A percentile compares a stretch with the other conserved stretches of the same genome.
These are phyloP conservation scores for Omphaloscelis lunosa DNA, from an alignment of 2,888 invertebrate species.

Conservation along the genomic window DNA sequence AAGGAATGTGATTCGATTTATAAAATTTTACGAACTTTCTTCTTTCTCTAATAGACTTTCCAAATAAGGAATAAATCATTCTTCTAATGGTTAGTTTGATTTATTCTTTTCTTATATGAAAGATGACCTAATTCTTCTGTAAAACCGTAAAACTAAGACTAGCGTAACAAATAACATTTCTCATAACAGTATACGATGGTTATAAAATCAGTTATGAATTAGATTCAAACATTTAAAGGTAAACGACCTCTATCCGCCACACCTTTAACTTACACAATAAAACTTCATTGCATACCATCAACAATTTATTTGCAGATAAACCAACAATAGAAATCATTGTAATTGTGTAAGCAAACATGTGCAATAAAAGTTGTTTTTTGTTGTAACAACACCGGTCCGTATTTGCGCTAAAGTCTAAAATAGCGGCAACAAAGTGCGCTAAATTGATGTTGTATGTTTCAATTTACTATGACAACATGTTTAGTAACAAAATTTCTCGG, in stretches of 20 bases:
- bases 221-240: constrained; percentile 52
- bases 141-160: constrained; percentile 6
- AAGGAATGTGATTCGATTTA: constrained; percentile 78
- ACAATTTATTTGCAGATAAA: constrained; percentile 56
- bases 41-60: constrained; percentile 59
- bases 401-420: constrained; percentile 46
- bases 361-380: constrained; percentile 35
- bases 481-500: constrained; percentile 78
- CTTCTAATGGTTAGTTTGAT: background rate
- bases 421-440: constrained; percentile 40
- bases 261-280: constrained; percentile 59
- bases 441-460: constrained; percentile 55
- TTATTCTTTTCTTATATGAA: constrained; percentile 8
- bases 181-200: constrained; percentile 50
- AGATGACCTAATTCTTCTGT: constrained; percentile 8
- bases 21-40: constrained; percentile 73
- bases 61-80: constrained; percentile 43
- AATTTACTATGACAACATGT: constrained; percentile 78
- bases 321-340: constrained; percentile 70
- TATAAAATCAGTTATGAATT: constrained; percentile 55
- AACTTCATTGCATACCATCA: constrained; percentile 61
- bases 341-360: constrained; percentile 68
- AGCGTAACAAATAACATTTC: constrained; percentile 33
- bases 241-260: constrained; percentile 53
- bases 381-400: constrained; percentile 23